Evolutionary conservation across 2,888 invertebrate species (phyloP).

Genomic region (Sphaeridia pumilis): DNA sequence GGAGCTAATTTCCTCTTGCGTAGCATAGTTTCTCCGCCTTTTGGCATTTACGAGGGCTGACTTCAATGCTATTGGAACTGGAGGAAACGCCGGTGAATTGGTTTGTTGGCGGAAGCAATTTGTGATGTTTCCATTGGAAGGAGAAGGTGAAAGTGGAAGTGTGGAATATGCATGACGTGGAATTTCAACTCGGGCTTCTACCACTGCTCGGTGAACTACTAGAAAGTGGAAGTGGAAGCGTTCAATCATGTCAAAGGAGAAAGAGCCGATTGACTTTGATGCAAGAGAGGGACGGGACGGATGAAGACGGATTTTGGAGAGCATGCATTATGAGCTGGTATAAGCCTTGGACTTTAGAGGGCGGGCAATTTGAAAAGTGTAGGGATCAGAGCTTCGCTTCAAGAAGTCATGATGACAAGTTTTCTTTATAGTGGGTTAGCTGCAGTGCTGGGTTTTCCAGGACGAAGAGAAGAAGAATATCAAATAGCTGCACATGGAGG

Average conservation of each 20-base stretch:
- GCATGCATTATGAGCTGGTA: not conserved
- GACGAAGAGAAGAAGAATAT: slow-evolving; percentile 9
- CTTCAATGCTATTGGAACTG: too few relatives aligned
- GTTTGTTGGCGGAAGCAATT: too few relatives aligned
- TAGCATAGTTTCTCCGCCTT: too few relatives aligned
- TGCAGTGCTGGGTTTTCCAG: slow-evolving; percentile 8
- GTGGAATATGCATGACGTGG: not conserved
- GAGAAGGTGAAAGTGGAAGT: slow-evolving; percentile 1
- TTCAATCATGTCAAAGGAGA: not conserved
- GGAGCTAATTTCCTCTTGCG: too few relatives aligned
- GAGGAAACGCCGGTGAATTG: too few relatives aligned
- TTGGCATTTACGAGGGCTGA: too few relatives aligned
- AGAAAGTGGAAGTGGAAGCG: not conserved
- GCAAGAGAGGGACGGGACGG: not conserved
- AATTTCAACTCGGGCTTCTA: not conserved
- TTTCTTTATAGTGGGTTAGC: not conserved
- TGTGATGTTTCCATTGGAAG: too few relatives aligned
- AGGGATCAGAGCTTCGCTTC: too few relatives aligned
- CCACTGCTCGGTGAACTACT: not conserved
- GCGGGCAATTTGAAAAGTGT: too few relatives aligned
- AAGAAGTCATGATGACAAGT: too few relatives aligned
- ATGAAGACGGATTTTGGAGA: not conserved
- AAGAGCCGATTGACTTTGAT: not conserved
- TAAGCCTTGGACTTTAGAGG: too few relatives aligned
- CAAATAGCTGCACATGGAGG: too few relatives aligned